Conservation (phyloP, 2,113 vertebrate species). For the Acinonyx jubatus region DNA sequence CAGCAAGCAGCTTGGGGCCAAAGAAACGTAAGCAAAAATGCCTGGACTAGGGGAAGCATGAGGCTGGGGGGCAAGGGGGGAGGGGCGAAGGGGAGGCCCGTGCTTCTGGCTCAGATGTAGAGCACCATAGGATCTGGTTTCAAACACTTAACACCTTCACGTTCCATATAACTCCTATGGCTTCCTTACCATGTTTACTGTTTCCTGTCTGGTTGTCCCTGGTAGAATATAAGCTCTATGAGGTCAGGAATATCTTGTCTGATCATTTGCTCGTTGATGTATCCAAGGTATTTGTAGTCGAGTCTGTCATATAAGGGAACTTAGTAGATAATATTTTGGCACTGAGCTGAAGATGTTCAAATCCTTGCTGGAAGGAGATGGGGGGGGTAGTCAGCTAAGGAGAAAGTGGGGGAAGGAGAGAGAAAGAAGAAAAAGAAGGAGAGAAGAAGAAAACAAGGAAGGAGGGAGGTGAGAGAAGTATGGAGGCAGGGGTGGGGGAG, state of each 20-base stretch:
- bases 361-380: background rate
- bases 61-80: background rate
- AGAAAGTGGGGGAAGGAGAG: background rate
- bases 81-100: rapidly evolving
- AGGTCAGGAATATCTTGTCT: background rate
- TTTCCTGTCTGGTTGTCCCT: background rate
- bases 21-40: background rate
- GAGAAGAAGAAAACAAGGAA: background rate
- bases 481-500: background rate
- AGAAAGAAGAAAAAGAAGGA: background rate
- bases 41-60: background rate
- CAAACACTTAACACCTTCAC: rapidly evolving
- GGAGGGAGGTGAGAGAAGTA: background rate
- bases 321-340: too few species aligned
- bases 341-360: background rate
- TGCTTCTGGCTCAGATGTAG: too few species aligned
- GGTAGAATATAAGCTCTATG: background rate
- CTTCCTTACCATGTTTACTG: background rate
- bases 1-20: background rate
- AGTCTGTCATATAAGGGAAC: background rate
- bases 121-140: background rate
- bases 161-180: too few species aligned
- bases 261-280: background rate
- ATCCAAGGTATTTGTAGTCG: background rate
- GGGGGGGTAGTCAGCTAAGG: too few species aligned